A percentile compares a stretch with the other conserved stretches of the same genome.
Evolutionary conservation across 30 jellyfish, hydroid and myxozoan genomes (phyloP).

Genomic region (Morbakka virulenta): DNA sequence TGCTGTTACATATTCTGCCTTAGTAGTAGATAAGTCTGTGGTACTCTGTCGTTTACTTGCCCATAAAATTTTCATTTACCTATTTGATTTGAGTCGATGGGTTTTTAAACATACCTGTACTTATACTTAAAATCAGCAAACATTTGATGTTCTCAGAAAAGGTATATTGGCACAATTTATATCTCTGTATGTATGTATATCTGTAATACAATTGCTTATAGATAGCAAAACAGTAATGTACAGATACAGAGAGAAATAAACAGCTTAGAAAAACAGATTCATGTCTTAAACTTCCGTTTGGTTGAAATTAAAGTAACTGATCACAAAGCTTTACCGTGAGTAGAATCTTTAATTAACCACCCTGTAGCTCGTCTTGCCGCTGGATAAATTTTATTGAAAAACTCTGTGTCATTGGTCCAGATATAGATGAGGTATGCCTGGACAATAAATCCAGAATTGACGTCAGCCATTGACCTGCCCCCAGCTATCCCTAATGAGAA

Average conservation of each 20-base stretch:
- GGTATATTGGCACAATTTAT: no score
- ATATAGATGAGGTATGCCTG: conserved; percentile 86
- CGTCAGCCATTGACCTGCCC: conserved; percentile 96
- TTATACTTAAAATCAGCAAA: no score
- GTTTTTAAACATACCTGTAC: no score
- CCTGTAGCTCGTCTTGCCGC: conserved; percentile 81
- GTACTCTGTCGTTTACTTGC: not conserved
- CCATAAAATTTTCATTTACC: not conserved
- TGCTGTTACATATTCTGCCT: not conserved
- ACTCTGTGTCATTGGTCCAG: conserved; percentile 96
- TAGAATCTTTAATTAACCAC: conserved; percentile 85
- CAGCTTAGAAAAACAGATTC: no score
- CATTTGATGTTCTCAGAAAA: no score
- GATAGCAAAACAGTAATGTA: no score
- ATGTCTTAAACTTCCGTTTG: no score
- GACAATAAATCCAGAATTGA: conserved; percentile 88
- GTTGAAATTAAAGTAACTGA: no score
- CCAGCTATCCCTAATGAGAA: conserved; percentile 69
- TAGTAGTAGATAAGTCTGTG: not conserved
- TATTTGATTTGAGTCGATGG: no score
- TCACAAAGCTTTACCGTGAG: conserved; percentile 89
- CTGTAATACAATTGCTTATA: no score
- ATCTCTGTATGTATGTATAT: no score
- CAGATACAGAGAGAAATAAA: no score
- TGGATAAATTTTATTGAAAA: conserved; percentile 86